phyloP scores from a whole-genome alignment of 1,140 invertebrate genomes.

The Dinoponera quadriceps region DNA sequence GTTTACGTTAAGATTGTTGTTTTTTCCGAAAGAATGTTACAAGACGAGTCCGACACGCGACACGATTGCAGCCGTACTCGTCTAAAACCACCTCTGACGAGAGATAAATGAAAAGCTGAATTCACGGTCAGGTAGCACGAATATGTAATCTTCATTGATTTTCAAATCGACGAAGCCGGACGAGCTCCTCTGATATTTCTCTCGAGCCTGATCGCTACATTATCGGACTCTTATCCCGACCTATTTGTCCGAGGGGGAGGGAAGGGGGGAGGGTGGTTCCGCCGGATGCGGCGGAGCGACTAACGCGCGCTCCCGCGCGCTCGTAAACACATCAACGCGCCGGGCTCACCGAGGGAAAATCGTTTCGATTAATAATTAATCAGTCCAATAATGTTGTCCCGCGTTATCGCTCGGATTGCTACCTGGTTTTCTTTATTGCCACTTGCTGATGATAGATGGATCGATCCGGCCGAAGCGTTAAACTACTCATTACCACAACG shows the following conservation, averaged over 20 bases:
- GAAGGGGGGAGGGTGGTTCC: no score
- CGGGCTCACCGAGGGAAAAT: constrained; percentile 23
- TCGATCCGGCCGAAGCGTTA: constrained; percentile 40
- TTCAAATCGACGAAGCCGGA: background rate
- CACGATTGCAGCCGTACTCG: no score
- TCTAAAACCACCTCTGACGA: no score
- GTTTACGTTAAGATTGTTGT: no score
- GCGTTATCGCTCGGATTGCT: constrained; percentile 42
- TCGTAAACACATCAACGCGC: constrained; percentile 19
- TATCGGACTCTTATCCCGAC: background rate
- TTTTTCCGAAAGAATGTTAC: no score
- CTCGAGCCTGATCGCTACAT: background rate
- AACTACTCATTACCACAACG: constrained; percentile 50
- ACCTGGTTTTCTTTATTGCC: constrained; percentile 41
- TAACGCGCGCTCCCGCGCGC: background rate
- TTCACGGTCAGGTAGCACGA: background rate
- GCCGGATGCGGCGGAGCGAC: background rate
- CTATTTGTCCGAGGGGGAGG: background rate
- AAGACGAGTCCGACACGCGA: no score
- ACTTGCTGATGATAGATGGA: constrained; percentile 50
- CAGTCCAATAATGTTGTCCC: constrained; percentile 55
- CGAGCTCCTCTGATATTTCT: background rate
- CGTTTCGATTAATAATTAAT: constrained; percentile 53
- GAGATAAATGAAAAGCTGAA: background rate
- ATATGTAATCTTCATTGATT: background rate